Conservation (phyloP, 2,888 invertebrate genomes). For the Andricus curvator region DNA sequence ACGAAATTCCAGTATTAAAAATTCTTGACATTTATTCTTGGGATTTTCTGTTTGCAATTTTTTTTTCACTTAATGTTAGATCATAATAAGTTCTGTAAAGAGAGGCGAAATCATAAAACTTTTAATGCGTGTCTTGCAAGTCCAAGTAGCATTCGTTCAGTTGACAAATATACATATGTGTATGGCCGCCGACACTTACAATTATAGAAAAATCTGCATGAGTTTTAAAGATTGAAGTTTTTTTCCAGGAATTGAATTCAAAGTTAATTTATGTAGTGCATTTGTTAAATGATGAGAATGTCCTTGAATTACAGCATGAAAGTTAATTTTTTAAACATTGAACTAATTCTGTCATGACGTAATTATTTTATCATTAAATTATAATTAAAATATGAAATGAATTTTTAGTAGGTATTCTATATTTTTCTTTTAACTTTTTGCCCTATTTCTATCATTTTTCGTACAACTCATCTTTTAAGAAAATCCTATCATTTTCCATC, state of each 20-base stretch:
- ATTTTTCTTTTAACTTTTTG: too few relatives aligned
- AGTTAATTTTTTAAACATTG: background rate
- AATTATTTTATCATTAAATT: too few relatives aligned
- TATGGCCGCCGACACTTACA: background rate
- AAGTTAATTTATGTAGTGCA: background rate
- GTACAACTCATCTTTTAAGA: too few relatives aligned
- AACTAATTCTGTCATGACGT: too few relatives aligned
- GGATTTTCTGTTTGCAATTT: background rate
- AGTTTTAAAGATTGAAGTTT: background rate
- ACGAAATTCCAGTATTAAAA: too few relatives aligned
- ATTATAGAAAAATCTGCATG: background rate
- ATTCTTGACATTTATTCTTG: background rate
- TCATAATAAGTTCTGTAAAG: constrained; percentile 13
- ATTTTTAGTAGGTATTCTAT: too few relatives aligned
- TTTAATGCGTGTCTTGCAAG: constrained; percentile 7
- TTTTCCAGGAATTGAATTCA: background rate
- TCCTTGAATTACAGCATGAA: background rate
- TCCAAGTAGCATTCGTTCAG: background rate
- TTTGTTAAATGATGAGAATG: background rate
- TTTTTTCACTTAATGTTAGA: background rate
- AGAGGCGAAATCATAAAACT: constrained; percentile 14
- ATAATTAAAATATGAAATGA: too few relatives aligned
- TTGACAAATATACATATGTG: background rate
- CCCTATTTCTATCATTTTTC: too few relatives aligned
- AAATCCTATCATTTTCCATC: too few relatives aligned